A percentile compares a stretch with the other conserved stretches of the same genome.
Conservation (phyloP, 2,797 vertebrate species). For the Erpetoichthys calabaricus region DNA sequence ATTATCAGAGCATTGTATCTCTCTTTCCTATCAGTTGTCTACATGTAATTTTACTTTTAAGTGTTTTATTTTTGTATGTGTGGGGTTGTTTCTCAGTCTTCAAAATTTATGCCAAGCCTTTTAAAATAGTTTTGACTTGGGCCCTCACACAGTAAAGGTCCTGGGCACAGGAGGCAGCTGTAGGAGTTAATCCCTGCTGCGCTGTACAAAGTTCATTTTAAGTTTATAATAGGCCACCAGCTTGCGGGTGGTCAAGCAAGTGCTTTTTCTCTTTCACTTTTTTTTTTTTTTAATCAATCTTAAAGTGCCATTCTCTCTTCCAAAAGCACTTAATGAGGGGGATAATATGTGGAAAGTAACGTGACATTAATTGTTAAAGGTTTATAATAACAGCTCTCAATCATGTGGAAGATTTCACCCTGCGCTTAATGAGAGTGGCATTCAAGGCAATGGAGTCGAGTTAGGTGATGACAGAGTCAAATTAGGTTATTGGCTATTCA, state of each 20-base stretch:
- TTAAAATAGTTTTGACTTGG: too few species aligned
- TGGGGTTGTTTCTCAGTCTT: too few species aligned
- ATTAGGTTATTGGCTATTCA: slow-evolving; percentile 66
- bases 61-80: too few species aligned
- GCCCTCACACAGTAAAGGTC: too few species aligned
- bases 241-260: slow-evolving; percentile 1
- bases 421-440: slow-evolving; percentile 50
- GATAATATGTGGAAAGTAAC: slow-evolving; percentile 54
- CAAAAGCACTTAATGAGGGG: slow-evolving; percentile 57
- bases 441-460: slow-evolving; percentile 54
- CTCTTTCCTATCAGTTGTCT: too few species aligned
- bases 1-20: too few species aligned
- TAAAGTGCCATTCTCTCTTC: slow-evolving; percentile 50
- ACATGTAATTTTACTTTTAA: too few species aligned
- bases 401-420: slow-evolving; percentile 49
- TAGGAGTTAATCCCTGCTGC: slow-evolving; percentile 4
- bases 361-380: slow-evolving; percentile 67
- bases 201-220: neutral
- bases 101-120: too few species aligned
- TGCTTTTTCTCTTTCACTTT: neutral
- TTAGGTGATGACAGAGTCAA: slow-evolving; percentile 50
- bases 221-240: slow-evolving; percentile 3
- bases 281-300: neutral
- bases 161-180: neutral
- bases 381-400: slow-evolving; percentile 62